Evolutionary conservation across 23 tunicate genomes (phyloP).

Genomic region (Clavelina lepadiformis): DNA sequence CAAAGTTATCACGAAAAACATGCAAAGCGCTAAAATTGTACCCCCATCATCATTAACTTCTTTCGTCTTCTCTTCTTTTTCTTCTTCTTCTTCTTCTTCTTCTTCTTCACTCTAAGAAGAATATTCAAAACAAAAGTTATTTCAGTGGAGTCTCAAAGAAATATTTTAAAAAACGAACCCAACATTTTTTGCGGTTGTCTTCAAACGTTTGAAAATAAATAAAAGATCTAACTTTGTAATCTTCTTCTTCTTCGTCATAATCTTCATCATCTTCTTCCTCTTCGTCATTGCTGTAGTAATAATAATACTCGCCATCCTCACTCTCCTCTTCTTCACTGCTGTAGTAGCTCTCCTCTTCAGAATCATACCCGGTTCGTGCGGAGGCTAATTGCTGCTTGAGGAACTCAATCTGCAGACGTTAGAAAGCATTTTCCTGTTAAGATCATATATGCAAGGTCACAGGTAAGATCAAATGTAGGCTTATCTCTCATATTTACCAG

Average conservation of each 20-base stretch:
- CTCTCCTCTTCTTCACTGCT: constrained; percentile 15
- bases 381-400: constrained; percentile 56
- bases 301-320: constrained; percentile 21
- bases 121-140: too few species aligned
- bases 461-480: not conserved
- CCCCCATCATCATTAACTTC: constrained; percentile 6
- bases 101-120: too few species aligned
- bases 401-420: constrained; percentile 28
- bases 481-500: not conserved
- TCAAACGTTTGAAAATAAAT: too few species aligned
- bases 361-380: constrained; percentile 40
- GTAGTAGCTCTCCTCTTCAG: constrained; percentile 33
- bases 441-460: not conserved
- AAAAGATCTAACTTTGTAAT: too few species aligned
- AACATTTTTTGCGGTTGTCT: too few species aligned
- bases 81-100: constrained; percentile 35
- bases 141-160: too few species aligned
- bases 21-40: not conserved
- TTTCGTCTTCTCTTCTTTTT: constrained; percentile 15
- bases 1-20: not conserved
- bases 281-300: constrained; percentile 30
- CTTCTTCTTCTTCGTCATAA: constrained; percentile 6
- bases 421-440: not conserved
- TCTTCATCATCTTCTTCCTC: constrained; percentile 3
- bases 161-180: too few species aligned